Evolutionary conservation across 1,140 invertebrate genomes (phyloP), one percentile per base, ranked within the genome.

Genomic region (Gonatopus flavifemur): DNA sequence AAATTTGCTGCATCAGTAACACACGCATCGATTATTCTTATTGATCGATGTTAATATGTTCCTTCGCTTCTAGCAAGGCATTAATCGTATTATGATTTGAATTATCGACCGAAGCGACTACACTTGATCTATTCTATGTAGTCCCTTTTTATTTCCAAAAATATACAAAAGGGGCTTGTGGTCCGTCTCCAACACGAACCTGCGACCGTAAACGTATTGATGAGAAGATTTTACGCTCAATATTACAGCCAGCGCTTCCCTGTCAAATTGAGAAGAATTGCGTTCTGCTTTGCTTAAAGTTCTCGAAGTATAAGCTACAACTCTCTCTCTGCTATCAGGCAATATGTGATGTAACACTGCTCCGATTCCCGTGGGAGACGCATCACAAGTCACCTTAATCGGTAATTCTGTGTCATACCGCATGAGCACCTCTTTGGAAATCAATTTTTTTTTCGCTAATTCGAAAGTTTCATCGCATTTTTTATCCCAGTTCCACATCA

Each of bases 181-280:
- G 48, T 82, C 78, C 2, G 76, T 83, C 10, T 62, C 44, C 4
- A 83, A 44, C 4, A 44, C 73, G 46, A 81, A 80, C 7, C 67
- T 35, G 15, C 66, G 30, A 2, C 74, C 78, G 50, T 63, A 76
- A 3, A 81, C 24, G 36, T 69, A 79, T 37, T 75, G 46, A 49
- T 75, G 57, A 56, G 78, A 73, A 31, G 66, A 64, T 24, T 64
- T 55, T 36, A 70, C 43, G 21, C 39, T 69, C 51, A 62, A 76
- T 9, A 79, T 48, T 21, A 80, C 38, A n/a, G n/a, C n/a, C n/a
- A n/a, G n/a, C n/a, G n/a, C n/a, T n/a, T n/a, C 25, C 6, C 32
- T 47, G 38, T 84, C 78, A 13, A 78, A 70, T 48, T 79, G 69
- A 18, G 58, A 13, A 46, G 78, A 81, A 16, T 74, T 74, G 45